Conservation (phyloP, 2,888 invertebrate species). For the Nemoura dubitans region DNA sequence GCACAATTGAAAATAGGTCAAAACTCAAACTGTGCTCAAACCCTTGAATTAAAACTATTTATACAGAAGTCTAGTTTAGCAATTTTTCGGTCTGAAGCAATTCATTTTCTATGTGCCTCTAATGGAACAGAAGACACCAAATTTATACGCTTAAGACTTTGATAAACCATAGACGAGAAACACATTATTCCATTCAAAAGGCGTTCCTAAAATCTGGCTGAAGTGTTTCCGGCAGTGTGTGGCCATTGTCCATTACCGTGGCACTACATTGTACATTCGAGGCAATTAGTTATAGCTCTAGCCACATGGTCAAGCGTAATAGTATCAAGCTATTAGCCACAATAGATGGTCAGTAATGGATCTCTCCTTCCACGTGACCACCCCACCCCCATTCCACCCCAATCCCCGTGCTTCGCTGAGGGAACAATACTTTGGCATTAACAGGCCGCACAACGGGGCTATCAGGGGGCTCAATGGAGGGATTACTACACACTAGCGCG, state of each 20-base stretch:
- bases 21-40: no score
- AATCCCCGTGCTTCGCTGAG: background rate
- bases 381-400: background rate
- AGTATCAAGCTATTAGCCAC: slow-evolving; percentile 51
- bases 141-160: slow-evolving; percentile 4
- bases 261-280: background rate
- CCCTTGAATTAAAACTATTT: no score
- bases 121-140: background rate
- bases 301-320: slow-evolving; percentile 47
- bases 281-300: slow-evolving; percentile 27
- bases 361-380: slow-evolving; percentile 32
- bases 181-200: slow-evolving; percentile 3
- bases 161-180: background rate
- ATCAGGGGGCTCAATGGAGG: background rate
- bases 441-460: slow-evolving; percentile 31
- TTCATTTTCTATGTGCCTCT: background rate
- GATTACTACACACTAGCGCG: background rate
- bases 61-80: no score
- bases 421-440: slow-evolving; percentile 47
- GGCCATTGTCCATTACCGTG: slow-evolving; percentile 30
- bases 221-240: slow-evolving; percentile 14
- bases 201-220: slow-evolving; percentile 16
- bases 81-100: no score
- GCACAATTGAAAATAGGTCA: no score
- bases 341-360: slow-evolving; percentile 51